These are phyloP conservation scores for Mythimna lalbum DNA, from an alignment of 2,888 invertebrate species.

Conservation along the genomic window DNA sequence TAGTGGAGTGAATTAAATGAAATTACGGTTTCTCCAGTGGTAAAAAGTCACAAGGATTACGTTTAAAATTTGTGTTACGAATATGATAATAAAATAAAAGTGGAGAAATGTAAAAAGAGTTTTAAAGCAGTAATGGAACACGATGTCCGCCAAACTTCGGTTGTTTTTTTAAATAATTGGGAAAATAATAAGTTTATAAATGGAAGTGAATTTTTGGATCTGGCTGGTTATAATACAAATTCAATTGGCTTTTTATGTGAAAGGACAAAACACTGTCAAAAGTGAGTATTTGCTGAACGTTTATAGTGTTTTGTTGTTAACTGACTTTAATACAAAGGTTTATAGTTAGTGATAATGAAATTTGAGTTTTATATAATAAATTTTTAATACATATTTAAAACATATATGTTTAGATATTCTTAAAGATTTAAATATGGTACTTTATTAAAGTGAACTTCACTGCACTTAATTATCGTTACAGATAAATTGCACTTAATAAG, in stretches of 20 bases:
- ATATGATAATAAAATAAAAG: conserved; percentile 10
- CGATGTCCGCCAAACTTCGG: conserved; percentile 73
- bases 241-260: conserved; percentile 74
- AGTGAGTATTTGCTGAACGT: conserved; percentile 73
- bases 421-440: too few relatives aligned
- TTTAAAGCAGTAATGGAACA: conserved; percentile 83
- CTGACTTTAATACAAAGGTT: conserved; percentile 11
- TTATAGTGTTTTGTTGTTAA: background rate
- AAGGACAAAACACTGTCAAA: conserved; percentile 76
- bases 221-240: conserved; percentile 77
- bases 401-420: too few relatives aligned
- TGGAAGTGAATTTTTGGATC: conserved; percentile 87
- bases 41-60: conserved; percentile 36
- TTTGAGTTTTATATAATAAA: too few relatives aligned
- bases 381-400: too few relatives aligned
- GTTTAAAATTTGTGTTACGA: conserved; percentile 11
- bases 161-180: conserved; percentile 77
- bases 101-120: conserved; percentile 49
- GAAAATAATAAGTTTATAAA: conserved; percentile 79
- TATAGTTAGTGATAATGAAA: background rate
- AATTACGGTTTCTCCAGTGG: conserved; percentile 4
- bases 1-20: conserved; percentile 24
- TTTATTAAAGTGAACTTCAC: too few relatives aligned
- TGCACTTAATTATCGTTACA: too few relatives aligned
- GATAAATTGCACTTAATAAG: too few relatives aligned